A percentile compares a stretch with the other conserved stretches of the same genome.
Conservation (phyloP, 2,888 invertebrate genomes). For the Busseola fusca region DNA sequence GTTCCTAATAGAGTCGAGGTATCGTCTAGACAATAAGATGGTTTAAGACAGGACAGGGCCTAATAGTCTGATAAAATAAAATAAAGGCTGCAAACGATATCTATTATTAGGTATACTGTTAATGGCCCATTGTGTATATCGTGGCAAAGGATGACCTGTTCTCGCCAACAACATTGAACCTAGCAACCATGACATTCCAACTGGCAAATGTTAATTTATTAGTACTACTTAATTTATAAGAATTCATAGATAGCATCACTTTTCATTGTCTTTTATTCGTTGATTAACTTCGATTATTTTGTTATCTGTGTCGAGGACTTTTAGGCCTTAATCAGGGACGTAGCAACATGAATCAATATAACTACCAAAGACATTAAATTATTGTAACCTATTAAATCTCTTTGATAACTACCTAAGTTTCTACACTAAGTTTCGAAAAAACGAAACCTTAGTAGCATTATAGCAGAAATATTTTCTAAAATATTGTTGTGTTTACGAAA, state of each 20-base stretch:
- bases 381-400: too few relatives aligned
- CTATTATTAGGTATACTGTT: neutral
- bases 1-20: neutral
- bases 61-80: neutral
- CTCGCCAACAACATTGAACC: conserved; percentile 16
- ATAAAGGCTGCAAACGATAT: conserved; percentile 6
- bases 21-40: neutral
- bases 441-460: neutral
- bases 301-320: conserved; percentile 25
- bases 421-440: neutral
- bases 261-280: conserved; percentile 25
- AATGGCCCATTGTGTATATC: conserved; percentile 5
- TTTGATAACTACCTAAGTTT: neutral
- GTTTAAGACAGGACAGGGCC: neutral
- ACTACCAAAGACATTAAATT: too few relatives aligned
- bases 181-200: conserved; percentile 6
- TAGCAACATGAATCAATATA: neutral
- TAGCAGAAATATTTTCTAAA: conserved; percentile 12
- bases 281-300: conserved; percentile 9
- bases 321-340: neutral
- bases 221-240: neutral
- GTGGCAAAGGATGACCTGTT: conserved; percentile 1
- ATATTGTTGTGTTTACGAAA: neutral
- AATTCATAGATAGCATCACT: conserved; percentile 9
- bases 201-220: conserved; percentile 13